Evolutionary conservation across 2,888 invertebrate species (phyloP).

Genomic region (Machimus atricapillus): DNA sequence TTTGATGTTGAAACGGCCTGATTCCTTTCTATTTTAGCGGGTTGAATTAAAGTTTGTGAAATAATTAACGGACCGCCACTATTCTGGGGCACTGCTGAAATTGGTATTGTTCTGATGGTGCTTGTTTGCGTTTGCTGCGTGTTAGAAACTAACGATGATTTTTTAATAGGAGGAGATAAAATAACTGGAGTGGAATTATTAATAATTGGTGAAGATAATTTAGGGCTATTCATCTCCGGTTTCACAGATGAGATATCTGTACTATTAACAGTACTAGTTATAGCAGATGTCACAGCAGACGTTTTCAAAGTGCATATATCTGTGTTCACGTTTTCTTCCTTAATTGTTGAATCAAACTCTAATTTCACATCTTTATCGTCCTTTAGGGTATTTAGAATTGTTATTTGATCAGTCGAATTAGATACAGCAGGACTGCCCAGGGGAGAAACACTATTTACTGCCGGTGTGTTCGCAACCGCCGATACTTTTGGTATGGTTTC

Average conservation of each 20-base stretch:
- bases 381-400: conserved; percentile 51
- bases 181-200: conserved; percentile 32
- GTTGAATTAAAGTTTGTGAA: conserved; percentile 62
- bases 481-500: conserved; percentile 38
- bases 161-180: conserved; percentile 30
- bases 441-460: conserved; percentile 25
- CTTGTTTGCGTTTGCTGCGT: conserved; percentile 45
- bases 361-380: conserved; percentile 59
- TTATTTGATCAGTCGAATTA: conserved; percentile 12
- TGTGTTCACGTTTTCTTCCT: conserved; percentile 56
- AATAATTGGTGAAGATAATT: neutral
- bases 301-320: conserved; percentile 37
- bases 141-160: conserved; percentile 30
- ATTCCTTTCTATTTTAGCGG: conserved; percentile 52
- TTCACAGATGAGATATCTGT: neutral
- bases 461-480: neutral
- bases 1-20: conserved; percentile 16
- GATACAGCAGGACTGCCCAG: conserved; percentile 28
- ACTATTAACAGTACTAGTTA: neutral
- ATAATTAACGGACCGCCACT: conserved; percentile 59
- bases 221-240: conserved; percentile 46
- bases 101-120: conserved; percentile 40
- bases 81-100: conserved; percentile 40
- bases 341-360: conserved; percentile 57
- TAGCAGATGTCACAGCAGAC: neutral